Base-by-base conservation (phyloP, 2,888 invertebrate species). In the Thecophora atra region DNA sequence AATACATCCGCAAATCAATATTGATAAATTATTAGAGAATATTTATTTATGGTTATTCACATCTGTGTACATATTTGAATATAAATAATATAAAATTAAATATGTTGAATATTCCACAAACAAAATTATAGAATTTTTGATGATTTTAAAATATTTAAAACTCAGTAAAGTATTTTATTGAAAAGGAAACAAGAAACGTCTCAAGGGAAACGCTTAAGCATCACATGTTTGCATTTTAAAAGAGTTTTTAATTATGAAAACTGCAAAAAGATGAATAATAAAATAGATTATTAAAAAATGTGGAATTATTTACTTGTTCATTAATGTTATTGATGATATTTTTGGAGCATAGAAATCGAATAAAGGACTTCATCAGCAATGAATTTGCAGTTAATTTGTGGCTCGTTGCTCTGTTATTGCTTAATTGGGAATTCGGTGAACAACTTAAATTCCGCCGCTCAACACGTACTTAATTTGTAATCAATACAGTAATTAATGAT, bases 401-500 rank as follows among this genome's bases (percentile, higher is more conserved):
- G 11, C 15, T 21, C 54, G 3, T 24, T 19, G 11, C 54, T 4
- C 21, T 54, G 24, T 21, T 21, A 58, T 28, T 17, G 17, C 24
- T n/a, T n/a, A n/a, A n/a, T n/a, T 1, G 26, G 26, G 5, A 15
- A 58, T 58, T 28, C 8, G 11, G 54, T 54, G 54, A n/a, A 7
- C 8, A 54, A 19, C n/a, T 54, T 54, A 54, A 37, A 54, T 54
- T 54, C 6, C 19, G 2, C 26, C 54, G 19, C 58, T 26, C 60
- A 7, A 51, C 69, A 44, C 60, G 28, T 62, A 58, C 60, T 60
- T 51, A 13, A 28, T 7, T 24, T 67, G 56, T 60, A 21, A 69
- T 69, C 60, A 62, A 69, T 60, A 51, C 58, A 24, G 28, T 68
- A 68, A 60, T 69, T 69, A 69, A 60, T 62, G 69, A 69, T 30